These are phyloP conservation scores for Oxygymnocypris stewartii DNA, from an alignment of 2,113 vertebrate genomes.

Conservation along the genomic window DNA sequence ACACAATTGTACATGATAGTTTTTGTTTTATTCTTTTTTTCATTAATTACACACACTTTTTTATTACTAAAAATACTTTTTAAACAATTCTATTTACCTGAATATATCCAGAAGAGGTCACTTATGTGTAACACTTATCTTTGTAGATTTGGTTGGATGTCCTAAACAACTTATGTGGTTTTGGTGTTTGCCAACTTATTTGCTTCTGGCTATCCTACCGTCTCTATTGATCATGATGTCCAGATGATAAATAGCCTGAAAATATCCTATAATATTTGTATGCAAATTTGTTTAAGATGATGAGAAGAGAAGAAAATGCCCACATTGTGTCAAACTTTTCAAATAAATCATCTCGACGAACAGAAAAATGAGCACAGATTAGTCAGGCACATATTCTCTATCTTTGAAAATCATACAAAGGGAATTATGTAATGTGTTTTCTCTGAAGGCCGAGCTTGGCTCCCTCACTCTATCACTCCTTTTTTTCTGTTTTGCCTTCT, in stretches of 20 bases:
- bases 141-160: not conserved
- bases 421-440: slow-evolving; percentile 47
- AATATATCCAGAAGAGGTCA: not conserved
- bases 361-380: not conserved
- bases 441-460: slow-evolving; percentile 29
- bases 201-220: not conserved
- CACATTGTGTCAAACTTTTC: not conserved
- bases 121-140: not conserved
- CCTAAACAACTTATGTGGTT: not conserved
- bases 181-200: not conserved
- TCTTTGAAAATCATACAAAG: slow-evolving; percentile 25
- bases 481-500: not conserved
- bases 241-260: slow-evolving; percentile 33
- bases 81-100: not conserved
- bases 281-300: not conserved
- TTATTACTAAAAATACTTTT: not conserved
- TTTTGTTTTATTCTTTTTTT: too few species aligned
- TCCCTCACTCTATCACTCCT: not conserved
- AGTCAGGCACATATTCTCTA: slow-evolving; percentile 9
- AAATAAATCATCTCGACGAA: not conserved
- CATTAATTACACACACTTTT: too few species aligned
- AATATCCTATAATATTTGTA: not conserved
- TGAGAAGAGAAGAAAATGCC: not conserved
- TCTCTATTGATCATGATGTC: slow-evolving; percentile 11
- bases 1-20: too few species aligned